A percentile compares a stretch with the other conserved stretches of the same genome.
Evolutionary conservation across 2,888 invertebrate genomes (phyloP).

Genomic region (Cephus rjabovi): DNA sequence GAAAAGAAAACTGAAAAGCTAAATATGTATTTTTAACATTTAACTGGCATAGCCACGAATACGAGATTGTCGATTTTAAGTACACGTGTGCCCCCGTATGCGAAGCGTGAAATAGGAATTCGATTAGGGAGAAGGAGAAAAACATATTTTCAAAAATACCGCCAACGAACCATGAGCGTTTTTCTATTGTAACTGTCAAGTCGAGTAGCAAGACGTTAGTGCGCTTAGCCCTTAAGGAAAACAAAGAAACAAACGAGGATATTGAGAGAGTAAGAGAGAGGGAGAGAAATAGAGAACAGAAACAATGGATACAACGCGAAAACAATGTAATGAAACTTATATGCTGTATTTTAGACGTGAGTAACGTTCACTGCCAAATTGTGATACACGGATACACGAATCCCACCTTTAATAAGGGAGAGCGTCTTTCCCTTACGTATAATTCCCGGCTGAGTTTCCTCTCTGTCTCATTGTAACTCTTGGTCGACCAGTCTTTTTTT

Average conservation of each 20-base stretch:
- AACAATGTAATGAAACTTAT: slow-evolving; percentile 14
- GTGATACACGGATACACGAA: slow-evolving; percentile 59
- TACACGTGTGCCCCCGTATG: neutral
- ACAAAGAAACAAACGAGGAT: neutral
- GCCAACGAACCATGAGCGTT: neutral
- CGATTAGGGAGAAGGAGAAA: neutral
- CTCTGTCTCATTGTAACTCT: neutral
- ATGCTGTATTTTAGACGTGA: slow-evolving; percentile 50
- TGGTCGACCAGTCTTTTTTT: neutral
- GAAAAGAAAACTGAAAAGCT: slow-evolving; percentile 12
- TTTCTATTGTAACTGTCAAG: neutral
- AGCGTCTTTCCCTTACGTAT: neutral
- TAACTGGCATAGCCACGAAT: neutral
- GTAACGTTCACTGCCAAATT: slow-evolving; percentile 66
- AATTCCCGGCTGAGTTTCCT: neutral
- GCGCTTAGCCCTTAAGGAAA: neutral
- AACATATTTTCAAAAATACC: neutral
- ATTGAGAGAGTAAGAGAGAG: neutral
- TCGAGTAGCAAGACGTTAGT: neutral
- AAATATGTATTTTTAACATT: slow-evolving; percentile 17
- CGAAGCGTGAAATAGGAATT: neutral
- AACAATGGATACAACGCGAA: neutral
- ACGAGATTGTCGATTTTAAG: neutral
- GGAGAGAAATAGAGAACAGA: neutral
- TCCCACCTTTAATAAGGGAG: slow-evolving; percentile 12